Conservation (phyloP, 2,797 vertebrate genomes). For the Catostomus latipinnis region DNA sequence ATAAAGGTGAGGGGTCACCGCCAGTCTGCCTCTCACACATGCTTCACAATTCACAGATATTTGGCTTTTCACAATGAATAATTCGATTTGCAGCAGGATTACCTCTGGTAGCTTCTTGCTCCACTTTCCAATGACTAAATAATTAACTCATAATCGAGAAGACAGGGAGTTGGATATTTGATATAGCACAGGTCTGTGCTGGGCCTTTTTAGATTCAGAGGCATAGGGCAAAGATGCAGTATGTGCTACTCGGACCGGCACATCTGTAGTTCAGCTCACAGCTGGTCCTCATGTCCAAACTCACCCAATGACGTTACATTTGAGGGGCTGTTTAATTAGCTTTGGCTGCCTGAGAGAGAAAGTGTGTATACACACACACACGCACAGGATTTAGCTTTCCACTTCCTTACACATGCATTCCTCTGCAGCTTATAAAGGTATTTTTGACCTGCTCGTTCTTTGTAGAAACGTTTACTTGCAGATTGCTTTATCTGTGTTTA, state of each 20-base stretch:
- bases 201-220: constrained; percentile 8
- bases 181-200: constrained; percentile 32
- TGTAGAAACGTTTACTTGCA: constrained; percentile 5
- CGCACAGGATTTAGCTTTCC: background rate
- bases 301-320: constrained; percentile 2
- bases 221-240: constrained; percentile 2
- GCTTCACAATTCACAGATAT: constrained; percentile 40
- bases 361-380: background rate
- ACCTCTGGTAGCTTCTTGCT: constrained; percentile 39
- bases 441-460: constrained; percentile 47
- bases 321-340: constrained; percentile 17
- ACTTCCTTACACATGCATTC: constrained; percentile 65
- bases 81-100: constrained; percentile 65
- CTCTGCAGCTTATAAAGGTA: constrained; percentile 64
- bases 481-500: constrained; percentile 28
- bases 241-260: constrained; percentile 2
- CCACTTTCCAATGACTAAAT: constrained; percentile 66
- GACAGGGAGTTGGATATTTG: constrained; percentile 54
- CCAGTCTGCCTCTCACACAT: background rate
- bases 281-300: constrained; percentile 27
- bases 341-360: constrained; percentile 31
- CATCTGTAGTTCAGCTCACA: constrained; percentile 32
- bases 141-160: constrained; percentile 63
- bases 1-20: constrained; percentile 87
- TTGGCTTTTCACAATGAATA: constrained; percentile 63